These are phyloP conservation scores for Crotalus helleri DNA, from an alignment of 2,113 vertebrate species.

Conservation along the genomic window DNA sequence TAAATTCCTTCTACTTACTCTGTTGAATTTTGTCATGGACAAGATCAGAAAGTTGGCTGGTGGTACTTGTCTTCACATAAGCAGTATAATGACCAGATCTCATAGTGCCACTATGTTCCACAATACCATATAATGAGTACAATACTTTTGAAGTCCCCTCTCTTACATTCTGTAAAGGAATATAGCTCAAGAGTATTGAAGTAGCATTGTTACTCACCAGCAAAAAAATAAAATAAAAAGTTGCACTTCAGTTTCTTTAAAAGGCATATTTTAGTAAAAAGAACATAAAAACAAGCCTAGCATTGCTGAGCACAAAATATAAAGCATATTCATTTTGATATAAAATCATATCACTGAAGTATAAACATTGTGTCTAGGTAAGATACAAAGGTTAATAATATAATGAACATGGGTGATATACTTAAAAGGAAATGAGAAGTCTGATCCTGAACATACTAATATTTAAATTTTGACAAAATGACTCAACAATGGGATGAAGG, in stretches of 20 bases:
- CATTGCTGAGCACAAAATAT: neutral
- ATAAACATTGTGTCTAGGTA: neutral
- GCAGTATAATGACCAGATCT: conserved; percentile 96
- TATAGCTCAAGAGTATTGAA: neutral
- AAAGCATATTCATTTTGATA: neutral
- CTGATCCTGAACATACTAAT: neutral
- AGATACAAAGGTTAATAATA: neutral
- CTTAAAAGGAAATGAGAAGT: neutral
- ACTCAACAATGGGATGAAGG: neutral
- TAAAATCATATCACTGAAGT: neutral
- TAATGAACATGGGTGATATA: neutral
- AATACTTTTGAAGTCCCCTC: conserved; percentile 75
- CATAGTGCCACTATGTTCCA: conserved; percentile 97
- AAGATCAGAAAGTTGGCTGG: conserved; percentile 60
- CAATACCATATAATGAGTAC: conserved; percentile 91
- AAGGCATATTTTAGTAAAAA: neutral
- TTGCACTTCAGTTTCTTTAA: neutral
- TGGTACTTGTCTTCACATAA: conserved; percentile 83
- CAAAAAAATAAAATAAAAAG: neutral
- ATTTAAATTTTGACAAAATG: neutral
- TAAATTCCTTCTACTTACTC: conserved; percentile 62
- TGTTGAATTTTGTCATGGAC: conserved; percentile 64
- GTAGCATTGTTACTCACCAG: neutral
- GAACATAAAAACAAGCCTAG: no score
- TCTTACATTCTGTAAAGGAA: conserved; percentile 71